These are phyloP conservation scores for Cephalopterus ornatus DNA, from an alignment of 2,113 vertebrate species.

Conservation along the genomic window DNA sequence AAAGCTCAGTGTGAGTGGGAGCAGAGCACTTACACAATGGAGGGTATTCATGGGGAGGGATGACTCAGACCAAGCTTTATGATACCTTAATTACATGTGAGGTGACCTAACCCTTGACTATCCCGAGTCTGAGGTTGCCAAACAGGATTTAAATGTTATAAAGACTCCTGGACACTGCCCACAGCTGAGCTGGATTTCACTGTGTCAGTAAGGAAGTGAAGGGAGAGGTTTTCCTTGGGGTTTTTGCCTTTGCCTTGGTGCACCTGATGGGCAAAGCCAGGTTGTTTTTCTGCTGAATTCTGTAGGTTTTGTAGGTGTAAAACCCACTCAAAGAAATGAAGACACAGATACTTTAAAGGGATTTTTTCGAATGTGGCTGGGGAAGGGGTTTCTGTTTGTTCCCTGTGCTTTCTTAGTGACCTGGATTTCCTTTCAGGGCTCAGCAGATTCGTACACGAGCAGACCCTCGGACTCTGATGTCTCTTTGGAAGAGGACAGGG, in stretches of 20 bases:
- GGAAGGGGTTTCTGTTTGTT: neutral
- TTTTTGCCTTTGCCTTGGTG: neutral
- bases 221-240: neutral
- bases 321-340: neutral
- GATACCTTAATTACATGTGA: neutral
- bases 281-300: neutral
- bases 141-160: neutral
- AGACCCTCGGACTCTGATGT: conserved; percentile 99
- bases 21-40: neutral
- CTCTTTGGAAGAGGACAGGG: conserved; percentile 96
- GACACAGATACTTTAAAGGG: neutral
- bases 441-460: conserved; percentile 98
- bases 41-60: neutral
- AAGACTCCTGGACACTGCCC: neutral
- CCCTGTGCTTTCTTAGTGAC: neutral
- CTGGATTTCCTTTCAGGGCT: conserved; percentile 80
- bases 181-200: neutral
- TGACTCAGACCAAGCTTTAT: neutral
- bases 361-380: neutral
- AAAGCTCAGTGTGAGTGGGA: neutral
- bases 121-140: neutral
- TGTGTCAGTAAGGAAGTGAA: neutral
- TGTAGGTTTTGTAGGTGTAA: neutral
- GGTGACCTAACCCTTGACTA: neutral
- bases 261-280: neutral